Percentiles rank a stretch among this genome's conserved stretches.
These are phyloP conservation scores for Sander vitreus DNA, from an alignment of 2,113 vertebrate genomes.

Conservation along the genomic window DNA sequence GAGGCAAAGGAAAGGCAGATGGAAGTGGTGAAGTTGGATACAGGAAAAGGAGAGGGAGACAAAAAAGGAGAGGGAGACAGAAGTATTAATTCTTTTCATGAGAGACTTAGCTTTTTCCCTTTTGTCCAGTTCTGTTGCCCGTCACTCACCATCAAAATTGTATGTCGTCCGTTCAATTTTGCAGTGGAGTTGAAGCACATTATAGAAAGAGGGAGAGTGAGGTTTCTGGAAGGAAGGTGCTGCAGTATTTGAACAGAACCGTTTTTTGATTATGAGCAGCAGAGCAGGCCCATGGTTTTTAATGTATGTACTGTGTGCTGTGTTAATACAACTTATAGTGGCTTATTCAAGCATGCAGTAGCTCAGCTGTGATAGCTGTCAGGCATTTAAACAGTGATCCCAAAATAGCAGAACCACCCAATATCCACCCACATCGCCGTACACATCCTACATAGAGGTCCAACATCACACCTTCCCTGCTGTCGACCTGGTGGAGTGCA, in stretches of 20 bases:
- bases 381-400: slow-evolving; percentile 70
- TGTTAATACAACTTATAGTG: slow-evolving; percentile 40
- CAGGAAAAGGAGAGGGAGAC: slow-evolving; percentile 26
- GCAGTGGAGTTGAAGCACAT: slow-evolving; percentile 17
- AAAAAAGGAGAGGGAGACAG: slow-evolving; percentile 31
- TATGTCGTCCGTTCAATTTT: slow-evolving; percentile 25
- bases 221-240: slow-evolving; percentile 18
- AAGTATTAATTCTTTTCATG: slow-evolving; percentile 48
- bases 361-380: slow-evolving; percentile 62
- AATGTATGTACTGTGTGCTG: slow-evolving; percentile 21
- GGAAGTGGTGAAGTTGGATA: slow-evolving; percentile 48
- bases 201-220: slow-evolving; percentile 16
- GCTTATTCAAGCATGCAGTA: slow-evolving; percentile 50
- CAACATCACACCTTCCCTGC: slow-evolving; percentile 68
- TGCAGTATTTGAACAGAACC: slow-evolving; percentile 32
- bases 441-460: slow-evolving; percentile 64
- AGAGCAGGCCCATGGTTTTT: slow-evolving; percentile 33
- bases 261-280: slow-evolving; percentile 20
- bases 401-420: slow-evolving; percentile 72
- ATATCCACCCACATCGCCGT: slow-evolving; percentile 59
- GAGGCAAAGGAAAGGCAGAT: slow-evolving; percentile 59
- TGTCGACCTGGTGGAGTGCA: slow-evolving; percentile 70
- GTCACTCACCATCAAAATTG: slow-evolving; percentile 55
- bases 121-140: slow-evolving; percentile 41
- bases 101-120: slow-evolving; percentile 28